Conservation (phyloP, 1,140 invertebrate genomes). For the Eriocheir sinensis region DNA sequence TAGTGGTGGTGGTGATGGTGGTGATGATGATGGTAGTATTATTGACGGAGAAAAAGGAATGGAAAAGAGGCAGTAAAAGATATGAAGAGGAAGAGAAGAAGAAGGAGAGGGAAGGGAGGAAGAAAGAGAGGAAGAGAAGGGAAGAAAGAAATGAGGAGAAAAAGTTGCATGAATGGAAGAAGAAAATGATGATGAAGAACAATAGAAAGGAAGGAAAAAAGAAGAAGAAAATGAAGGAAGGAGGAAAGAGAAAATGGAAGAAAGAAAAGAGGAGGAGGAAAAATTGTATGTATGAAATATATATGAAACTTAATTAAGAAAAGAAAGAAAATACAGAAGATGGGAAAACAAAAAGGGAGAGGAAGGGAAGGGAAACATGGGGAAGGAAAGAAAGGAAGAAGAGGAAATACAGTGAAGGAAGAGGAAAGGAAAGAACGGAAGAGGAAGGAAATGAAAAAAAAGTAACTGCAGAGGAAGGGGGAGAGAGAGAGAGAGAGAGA, state of each 20-base stretch:
- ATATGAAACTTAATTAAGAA: no score
- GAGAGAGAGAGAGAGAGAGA: no score
- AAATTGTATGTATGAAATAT: no score
- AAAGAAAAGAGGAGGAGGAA: not conserved
- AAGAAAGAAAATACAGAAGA: no score
- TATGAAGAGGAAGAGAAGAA: not conserved
- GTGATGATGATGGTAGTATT: no score
- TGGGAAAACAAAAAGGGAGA: no score
- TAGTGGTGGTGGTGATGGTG: no score
- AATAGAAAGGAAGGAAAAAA: not conserved
- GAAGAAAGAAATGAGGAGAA: not conserved
- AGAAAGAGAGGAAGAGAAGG: not conserved
- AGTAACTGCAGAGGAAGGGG: not conserved
- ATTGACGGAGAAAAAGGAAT: no score
- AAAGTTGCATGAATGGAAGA: not conserved
- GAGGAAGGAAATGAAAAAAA: not conserved
- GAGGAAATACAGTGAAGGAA: not conserved
- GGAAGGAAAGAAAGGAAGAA: not conserved
- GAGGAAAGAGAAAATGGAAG: not conserved
- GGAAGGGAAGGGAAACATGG: not conserved
- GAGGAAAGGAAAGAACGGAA: not conserved
- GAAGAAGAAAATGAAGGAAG: not conserved
- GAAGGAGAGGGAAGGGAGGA: not conserved
- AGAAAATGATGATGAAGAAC: not conserved
- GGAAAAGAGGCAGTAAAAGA: no score